Percentiles rank a stretch among this genome's conserved stretches.
Evolutionary conservation across 2,888 invertebrate genomes (phyloP).

Genomic region (Myopa testacea): DNA sequence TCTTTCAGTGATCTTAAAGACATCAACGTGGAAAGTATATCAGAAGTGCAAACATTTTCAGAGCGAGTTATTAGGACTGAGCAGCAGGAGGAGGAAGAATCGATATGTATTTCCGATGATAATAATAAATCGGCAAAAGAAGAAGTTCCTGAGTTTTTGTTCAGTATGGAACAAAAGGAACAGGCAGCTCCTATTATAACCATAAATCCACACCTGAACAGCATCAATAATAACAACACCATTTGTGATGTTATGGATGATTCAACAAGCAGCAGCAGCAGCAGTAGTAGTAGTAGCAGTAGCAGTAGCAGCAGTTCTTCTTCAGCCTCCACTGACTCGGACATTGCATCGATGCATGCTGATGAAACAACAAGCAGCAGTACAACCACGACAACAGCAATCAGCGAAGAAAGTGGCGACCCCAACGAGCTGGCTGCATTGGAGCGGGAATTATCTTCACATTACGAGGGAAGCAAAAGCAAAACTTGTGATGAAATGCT

Average conservation of each 20-base stretch:
- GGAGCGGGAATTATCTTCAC: constrained; percentile 59
- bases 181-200: too few relatives aligned
- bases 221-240: background rate
- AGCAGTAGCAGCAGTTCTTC: constrained; percentile 34
- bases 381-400: constrained; percentile 11
- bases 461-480: constrained; percentile 32
- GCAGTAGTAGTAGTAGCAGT: background rate
- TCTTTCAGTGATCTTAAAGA: background rate
- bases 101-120: background rate
- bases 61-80: background rate
- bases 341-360: constrained; percentile 27
- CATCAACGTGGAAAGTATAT: background rate
- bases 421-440: constrained; percentile 60
- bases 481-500: constrained; percentile 12
- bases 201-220: too few relatives aligned
- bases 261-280: constrained; percentile 14
- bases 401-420: constrained; percentile 51
- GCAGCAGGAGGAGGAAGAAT: background rate
- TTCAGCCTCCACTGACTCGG: constrained; percentile 44
- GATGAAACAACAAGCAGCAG: constrained; percentile 38
- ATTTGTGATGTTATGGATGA: background rate
- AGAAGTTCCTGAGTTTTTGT: background rate
- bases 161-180: too few relatives aligned
- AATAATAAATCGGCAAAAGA: background rate
- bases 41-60: background rate